Base-by-base conservation (phyloP, 2,113 vertebrate species). In the Pogonocichla stellata region DNA sequence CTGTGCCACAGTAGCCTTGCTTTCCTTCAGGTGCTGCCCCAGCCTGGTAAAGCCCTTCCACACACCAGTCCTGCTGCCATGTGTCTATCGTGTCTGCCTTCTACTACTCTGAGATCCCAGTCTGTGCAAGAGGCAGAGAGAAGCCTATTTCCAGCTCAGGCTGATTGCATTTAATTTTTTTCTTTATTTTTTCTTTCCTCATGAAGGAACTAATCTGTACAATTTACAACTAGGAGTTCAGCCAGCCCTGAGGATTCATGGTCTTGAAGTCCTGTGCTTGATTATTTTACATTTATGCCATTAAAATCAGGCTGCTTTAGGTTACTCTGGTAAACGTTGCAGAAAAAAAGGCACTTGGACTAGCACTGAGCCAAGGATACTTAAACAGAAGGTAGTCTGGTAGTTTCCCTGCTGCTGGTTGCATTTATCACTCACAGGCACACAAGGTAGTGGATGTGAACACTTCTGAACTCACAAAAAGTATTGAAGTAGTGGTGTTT, bases 171-270 rank as follows among this genome's bases (percentile, higher is more conserved):
- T 83, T 80, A 42, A 40, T 57, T 0, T 40, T 51, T 69, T 64
- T 67, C 4, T 28, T 47, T 69, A 5, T 38, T 57, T 57, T 36
- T 75, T 40, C 8, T 50, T 53, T 12, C 36, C 16, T 86, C 17
- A 8, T 45, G 36, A 75, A 82, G n/a, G 58, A 84, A 70, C 43
- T 66, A 56, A 88, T 74, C 33, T 61, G 19, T 25, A 19, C 69
- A 51, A 91, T 93, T 89, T 85, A 81, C 29, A 56, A 77, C 26
- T 50, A 67, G 67, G 31, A 74, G 16, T 85, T 90, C 74, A 81
- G 53, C 17, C 58, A 91, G 28, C 48, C 19, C 61, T 28, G 26
- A 79, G 26, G 48, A 89, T 47, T 81, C 53, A 20, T 6, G 17
- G n/a, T 28, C 53, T 79, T 7, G 2, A 82, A 90, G 40, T 74